phyloP scores from a whole-genome alignment of 2,797 vertebrate genomes.

The Vireo griseus region DNA sequence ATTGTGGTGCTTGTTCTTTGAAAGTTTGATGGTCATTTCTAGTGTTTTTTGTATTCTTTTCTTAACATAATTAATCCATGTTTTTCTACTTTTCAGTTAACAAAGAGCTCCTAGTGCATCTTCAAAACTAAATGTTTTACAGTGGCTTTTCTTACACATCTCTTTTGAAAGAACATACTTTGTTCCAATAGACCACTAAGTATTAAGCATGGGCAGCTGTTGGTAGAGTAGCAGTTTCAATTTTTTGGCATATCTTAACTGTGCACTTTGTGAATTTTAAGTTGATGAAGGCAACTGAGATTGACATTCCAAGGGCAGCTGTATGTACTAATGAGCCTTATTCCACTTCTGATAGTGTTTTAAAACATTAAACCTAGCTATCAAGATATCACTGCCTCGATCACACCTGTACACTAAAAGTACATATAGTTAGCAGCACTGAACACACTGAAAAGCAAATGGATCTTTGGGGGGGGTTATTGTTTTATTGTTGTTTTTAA shows the following conservation, averaged over 20 bases:
- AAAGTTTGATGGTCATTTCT: constrained; percentile 78
- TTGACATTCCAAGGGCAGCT: constrained; percentile 78
- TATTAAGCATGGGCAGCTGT: constrained; percentile 84
- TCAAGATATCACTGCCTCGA: constrained; percentile 66
- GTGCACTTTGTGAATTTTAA: constrained; percentile 84
- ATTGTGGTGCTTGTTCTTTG: constrained; percentile 82
- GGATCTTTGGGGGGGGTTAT: constrained; percentile 70
- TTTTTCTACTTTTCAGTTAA: constrained; percentile 77
- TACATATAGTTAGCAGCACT: constrained; percentile 74
- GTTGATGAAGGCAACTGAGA: constrained; percentile 76
- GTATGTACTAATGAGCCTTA: constrained; percentile 79
- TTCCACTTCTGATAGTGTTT: constrained; percentile 63
- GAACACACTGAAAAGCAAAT: constrained; percentile 70
- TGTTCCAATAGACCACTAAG: constrained; percentile 81
- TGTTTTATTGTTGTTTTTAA: constrained; percentile 81
- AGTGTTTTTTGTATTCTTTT: constrained; percentile 78
- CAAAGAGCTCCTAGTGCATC: constrained; percentile 73
- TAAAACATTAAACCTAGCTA: constrained; percentile 45
- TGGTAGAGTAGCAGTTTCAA: constrained; percentile 78
- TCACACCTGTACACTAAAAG: constrained; percentile 66
- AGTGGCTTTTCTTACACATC: constrained; percentile 74
- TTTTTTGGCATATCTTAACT: constrained; percentile 78
- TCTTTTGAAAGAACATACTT: constrained; percentile 68
- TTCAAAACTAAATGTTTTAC: constrained; percentile 78
- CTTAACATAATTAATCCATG: constrained; percentile 70